phyloP scores from a whole-genome alignment of 1,140 invertebrate genomes.

The Drosophila insularis region DNA sequence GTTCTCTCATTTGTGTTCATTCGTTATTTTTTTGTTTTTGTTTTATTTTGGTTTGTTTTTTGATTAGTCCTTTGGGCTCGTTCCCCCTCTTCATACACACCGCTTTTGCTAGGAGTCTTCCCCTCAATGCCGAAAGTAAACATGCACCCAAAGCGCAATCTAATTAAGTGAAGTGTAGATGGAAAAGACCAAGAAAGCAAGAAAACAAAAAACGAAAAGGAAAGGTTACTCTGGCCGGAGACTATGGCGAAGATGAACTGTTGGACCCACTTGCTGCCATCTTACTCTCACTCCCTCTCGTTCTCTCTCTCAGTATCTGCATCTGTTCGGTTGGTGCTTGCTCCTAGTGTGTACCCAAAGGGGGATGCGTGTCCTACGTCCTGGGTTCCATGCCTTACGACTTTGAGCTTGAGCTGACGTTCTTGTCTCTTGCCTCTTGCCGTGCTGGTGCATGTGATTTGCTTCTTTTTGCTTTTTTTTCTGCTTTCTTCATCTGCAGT shows the following conservation, averaged over 20 bases:
- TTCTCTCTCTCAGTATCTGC: background rate
- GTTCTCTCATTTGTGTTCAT: slow-evolving; percentile 44
- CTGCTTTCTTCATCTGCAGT: slow-evolving; percentile 1
- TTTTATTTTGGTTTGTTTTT: slow-evolving; percentile 4
- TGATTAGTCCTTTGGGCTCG: slow-evolving; percentile 4
- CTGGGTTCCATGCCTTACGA: background rate
- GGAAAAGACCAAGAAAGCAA: slow-evolving; percentile 7
- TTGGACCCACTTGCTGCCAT: slow-evolving; percentile 28
- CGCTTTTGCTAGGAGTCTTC: background rate
- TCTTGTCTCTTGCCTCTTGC: slow-evolving; percentile 12
- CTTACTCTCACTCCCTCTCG: background rate
- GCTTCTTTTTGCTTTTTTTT: slow-evolving; percentile 24
- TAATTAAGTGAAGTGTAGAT: slow-evolving; percentile 61
- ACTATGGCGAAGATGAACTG: slow-evolving; percentile 16
- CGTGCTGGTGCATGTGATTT: slow-evolving; percentile 54
- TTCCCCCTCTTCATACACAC: background rate
- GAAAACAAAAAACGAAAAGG: background rate
- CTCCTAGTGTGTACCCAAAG: background rate
- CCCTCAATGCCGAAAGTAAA: slow-evolving; percentile 38
- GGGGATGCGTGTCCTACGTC: slow-evolving; percentile 29
- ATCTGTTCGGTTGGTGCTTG: background rate
- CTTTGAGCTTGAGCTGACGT: slow-evolving; percentile 18
- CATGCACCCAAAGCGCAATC: slow-evolving; percentile 63
- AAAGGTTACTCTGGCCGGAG: background rate
- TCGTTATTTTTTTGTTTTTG: slow-evolving; percentile 12